Base-by-base conservation (phyloP, 2,888 invertebrate species). In the Acanthosoma haemorrhoidale region DNA sequence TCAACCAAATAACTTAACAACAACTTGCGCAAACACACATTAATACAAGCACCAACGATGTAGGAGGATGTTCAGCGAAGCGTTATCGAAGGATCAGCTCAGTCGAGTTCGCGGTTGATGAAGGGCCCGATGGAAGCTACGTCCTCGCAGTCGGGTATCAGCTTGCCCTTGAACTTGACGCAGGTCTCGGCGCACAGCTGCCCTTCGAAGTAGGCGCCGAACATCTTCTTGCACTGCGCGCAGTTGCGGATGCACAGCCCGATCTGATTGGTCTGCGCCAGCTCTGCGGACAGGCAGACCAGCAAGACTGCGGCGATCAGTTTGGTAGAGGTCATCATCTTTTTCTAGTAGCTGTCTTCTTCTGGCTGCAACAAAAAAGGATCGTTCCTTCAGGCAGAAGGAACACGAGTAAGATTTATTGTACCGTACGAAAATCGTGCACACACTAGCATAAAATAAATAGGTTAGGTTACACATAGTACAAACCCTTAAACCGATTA, bases 171-270 rank as follows among this genome's bases (percentile, higher is more conserved):
- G 80, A 87, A 89, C 78, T 90, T 89, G 75, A 93, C 84, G 79
- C 94, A 94, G 74, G 89, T 87, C 76, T 92, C 90, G 0, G 92
- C 93, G 79, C 94, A 94, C 0, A 89, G 85, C 61, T 91, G 88
- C 0, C 92, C 93, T 77, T 93, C 90, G 81, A 94, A 94, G 82
- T 90, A 92, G 0, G 86, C 86, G 0, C 92, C 93, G 75, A 90
- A 88, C 88, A 92, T 92, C 80, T 90, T 91, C 81, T 91, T 92
- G 81, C 93, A 94, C 77, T 92, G 92, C 0, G 91, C 92, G 79
- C 94, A 94, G 81, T 94, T 94, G 76, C 91, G 86, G 71, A 92
- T 87, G 80, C 92, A 92, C 66, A 89, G 84, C 74, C 89, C 89
- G 16, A 78, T 71, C 41, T 75, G 72, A 69, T 73, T 75, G 34